Evolutionary conservation across 2,888 invertebrate genomes (phyloP), one percentile per base, ranked within the genome.

Genomic region (Luffia ferchaultella): DNA sequence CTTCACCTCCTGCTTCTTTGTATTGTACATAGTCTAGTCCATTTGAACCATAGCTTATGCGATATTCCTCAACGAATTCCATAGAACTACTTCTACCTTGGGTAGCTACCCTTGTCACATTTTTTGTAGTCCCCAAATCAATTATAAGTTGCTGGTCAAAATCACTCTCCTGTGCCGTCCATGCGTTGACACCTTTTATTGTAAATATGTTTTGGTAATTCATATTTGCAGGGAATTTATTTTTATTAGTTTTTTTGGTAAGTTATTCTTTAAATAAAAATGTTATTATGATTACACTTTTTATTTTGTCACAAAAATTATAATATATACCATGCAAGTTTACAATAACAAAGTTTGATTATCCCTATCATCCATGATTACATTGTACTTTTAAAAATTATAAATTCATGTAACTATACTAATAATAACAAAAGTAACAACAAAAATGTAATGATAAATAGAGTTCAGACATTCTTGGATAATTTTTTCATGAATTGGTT

Each of bases 31-130:
- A 96, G 80, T 96, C 96, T 64, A 92, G 89, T 55, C 94, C 95
- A 67, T 95, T 95, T 62, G 92, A 92, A 57, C 96, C 95, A 80
- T 95, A 98, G 79, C 95, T 93, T 68, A 98, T 90, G 69, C 92
- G 91, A 77, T 93, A 98, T 76, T 98, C 97, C 75, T 92, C 93
- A 52, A 98, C 95, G 83, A 89, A 98, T 76, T 98, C 97, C 62
- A 90, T 89, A 55, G 94, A 93, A 67, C 93, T 93, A 1, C 93
- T 91, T 52, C 97, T 89, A 58, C 98, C 98, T 73, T 95, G 95
- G 19, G 96, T 93, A 58, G 92, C 91, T 53, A 97, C 91, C 57
- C 91, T 87, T 41, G 96, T 96, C 60, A 98, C 88, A 76, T 96
- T 96, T 88, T 90, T 93, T 59, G 93, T 89, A 63, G 88, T 85